Conservation (phyloP, 2,113 vertebrate species). For the Catharus fuscescens region DNA sequence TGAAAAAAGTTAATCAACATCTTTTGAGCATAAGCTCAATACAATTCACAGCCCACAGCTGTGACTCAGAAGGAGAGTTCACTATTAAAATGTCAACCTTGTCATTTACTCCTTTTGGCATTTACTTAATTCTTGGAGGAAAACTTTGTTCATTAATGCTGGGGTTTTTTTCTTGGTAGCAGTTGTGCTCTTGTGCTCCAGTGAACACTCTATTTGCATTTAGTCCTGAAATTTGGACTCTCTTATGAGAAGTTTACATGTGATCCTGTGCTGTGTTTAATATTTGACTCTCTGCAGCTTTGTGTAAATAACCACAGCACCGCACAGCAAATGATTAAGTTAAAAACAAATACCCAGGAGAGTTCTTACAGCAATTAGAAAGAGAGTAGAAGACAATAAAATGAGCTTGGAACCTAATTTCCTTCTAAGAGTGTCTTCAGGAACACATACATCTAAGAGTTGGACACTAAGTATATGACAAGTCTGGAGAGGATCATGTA, state of each 20-base stretch:
- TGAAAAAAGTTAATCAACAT: neutral
- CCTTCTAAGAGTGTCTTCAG: neutral
- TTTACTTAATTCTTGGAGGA: constrained; percentile 29
- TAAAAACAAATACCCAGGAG: neutral
- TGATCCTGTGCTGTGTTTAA: neutral
- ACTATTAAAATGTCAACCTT: constrained; percentile 54
- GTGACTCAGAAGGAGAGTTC: constrained; percentile 35
- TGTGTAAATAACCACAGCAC: neutral
- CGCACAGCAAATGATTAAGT: neutral
- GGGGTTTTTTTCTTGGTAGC: neutral
- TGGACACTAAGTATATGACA: neutral
- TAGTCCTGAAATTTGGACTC: neutral
- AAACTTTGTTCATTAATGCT: constrained; percentile 16
- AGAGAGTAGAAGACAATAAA: neutral
- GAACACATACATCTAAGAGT: neutral
- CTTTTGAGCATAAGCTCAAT: neutral
- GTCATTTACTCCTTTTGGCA: constrained; percentile 20
- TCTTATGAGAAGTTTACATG: neutral
- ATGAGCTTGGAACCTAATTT: neutral
- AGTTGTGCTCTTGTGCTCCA: neutral
- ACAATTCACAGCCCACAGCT: constrained; percentile 30
- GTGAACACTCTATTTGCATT: neutral
- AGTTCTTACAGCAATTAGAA: neutral
- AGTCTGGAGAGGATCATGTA: neutral
- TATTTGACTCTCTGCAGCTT: neutral